Base-by-base conservation (phyloP, 2,888 invertebrate species). In the Sclerodermus sp. region DNA sequence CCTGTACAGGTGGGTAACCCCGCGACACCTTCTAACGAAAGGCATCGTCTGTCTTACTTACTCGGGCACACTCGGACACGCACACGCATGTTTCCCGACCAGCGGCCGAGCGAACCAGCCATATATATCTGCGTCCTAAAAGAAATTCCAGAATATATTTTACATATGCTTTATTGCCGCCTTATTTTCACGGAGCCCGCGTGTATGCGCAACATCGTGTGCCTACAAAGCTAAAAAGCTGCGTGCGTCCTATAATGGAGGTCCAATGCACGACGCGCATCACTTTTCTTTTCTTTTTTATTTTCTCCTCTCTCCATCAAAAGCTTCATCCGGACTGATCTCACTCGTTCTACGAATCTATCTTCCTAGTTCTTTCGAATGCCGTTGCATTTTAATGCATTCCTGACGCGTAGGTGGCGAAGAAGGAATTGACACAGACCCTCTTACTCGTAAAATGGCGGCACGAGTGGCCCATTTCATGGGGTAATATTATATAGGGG, bases 131-230 rank as follows among this genome's bases (percentile, higher is more conserved):
- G 70, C 72, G 75, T 77, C 74, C 71, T 72, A 75, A 77, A 77
- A 77, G 76, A 75, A 77, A 77, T 77, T 77, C 76, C 76, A 75
- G 76, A 77, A 76, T 76, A 77, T 76, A 77, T 77, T 77, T 77
- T 77, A 77, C 77, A 76, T 77, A 77, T 77, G 76, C 73, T 77
- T 77, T 77, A 77, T 77, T 74, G 77, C 76, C 71, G 71, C 72
- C 71, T 77, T 75, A 75, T 76, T 74, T 74, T 67, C 74, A 63
- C 58, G 48, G 58, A 45, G 49, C n/a, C 30, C 43, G 29, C 34
- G 10, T 30, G 30, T 10, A 13, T 13, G 34, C 34, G 34, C 4
- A n/a, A 34, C 34, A 23, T 23, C 23, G 4, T 23, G 8, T 23
- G 23, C 23, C 23, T 8, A 8, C 23, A 23, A 23, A 23, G 23